A percentile compares a stretch with the other conserved stretches of the same genome.
phyloP scores from a whole-genome alignment of 2,797 vertebrate species.

The Notamacropus eugenii region DNA sequence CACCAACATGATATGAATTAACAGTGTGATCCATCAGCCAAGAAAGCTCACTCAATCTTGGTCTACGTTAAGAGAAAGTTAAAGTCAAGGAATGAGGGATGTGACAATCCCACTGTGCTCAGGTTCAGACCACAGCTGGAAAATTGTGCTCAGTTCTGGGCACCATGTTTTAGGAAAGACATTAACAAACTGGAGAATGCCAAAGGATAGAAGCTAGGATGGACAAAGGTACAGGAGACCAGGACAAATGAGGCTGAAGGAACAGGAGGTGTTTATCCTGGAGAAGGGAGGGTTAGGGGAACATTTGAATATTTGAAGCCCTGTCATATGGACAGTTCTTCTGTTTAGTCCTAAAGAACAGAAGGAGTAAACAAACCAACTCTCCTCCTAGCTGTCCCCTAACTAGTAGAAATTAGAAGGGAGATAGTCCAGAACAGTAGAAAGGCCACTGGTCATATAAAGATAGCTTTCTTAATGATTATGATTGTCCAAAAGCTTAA shows the following conservation, averaged over 20 bases:
- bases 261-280: neutral
- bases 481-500: neutral
- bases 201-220: neutral
- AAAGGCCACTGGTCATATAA: neutral
- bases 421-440: neutral
- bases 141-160: neutral
- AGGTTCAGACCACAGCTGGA: neutral
- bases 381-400: neutral
- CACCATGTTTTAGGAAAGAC: neutral
- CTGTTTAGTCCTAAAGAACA: neutral
- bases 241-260: neutral
- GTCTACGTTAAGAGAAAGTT: neutral
- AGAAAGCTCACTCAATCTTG: neutral
- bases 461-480: neutral
- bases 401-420: neutral
- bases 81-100: neutral
- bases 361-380: neutral
- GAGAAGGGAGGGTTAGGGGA: neutral
- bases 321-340: neutral
- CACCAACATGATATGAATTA: neutral
- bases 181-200: neutral
- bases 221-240: neutral
- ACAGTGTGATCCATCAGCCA: neutral
- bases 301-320: neutral
- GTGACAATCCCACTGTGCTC: neutral